Conservation (phyloP, 2,888 invertebrate species). For the Matsumyia berberina region DNA sequence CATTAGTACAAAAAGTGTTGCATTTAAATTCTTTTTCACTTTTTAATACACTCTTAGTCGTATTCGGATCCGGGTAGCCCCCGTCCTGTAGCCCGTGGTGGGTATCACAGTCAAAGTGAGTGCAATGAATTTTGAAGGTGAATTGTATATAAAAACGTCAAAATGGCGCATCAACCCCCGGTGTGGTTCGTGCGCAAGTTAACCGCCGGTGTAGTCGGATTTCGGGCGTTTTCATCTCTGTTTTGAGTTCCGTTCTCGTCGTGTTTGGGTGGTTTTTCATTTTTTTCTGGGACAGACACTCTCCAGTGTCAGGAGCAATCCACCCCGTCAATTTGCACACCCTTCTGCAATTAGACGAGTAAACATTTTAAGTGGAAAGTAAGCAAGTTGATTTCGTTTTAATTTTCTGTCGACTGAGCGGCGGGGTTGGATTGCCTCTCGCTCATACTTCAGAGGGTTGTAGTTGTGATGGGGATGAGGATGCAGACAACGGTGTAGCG, state of each 20-base stretch:
- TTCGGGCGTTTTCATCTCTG: constrained; percentile 71
- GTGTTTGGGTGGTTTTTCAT: constrained; percentile 2
- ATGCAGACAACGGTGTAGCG: neutral
- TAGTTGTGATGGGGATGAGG: neutral
- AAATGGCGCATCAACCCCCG: constrained; percentile 74
- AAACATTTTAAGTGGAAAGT: constrained; percentile 76
- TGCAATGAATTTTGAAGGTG: constrained; percentile 68
- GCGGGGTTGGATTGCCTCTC: constrained; percentile 20
- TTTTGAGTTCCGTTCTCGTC: constrained; percentile 31
- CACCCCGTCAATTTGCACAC: constrained; percentile 71
- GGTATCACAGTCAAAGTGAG: constrained; percentile 53
- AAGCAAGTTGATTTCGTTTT: constrained; percentile 77
- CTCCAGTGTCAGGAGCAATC: constrained; percentile 11
- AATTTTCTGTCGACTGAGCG: constrained; percentile 68
- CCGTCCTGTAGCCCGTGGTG: neutral
- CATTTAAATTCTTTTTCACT: constrained; percentile 66
- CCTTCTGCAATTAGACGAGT: constrained; percentile 76
- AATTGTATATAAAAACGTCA: constrained; percentile 68
- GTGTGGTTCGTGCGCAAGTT: constrained; percentile 75
- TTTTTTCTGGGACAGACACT: constrained; percentile 27
- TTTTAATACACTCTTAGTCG: constrained; percentile 20
- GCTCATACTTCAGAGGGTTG: neutral
- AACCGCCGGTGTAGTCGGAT: constrained; percentile 69
- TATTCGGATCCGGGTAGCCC: neutral
- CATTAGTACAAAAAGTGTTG: constrained; percentile 69